Evolutionary conservation across 2,113 vertebrate species (phyloP).

Genomic region (Hiodon alosoides): DNA sequence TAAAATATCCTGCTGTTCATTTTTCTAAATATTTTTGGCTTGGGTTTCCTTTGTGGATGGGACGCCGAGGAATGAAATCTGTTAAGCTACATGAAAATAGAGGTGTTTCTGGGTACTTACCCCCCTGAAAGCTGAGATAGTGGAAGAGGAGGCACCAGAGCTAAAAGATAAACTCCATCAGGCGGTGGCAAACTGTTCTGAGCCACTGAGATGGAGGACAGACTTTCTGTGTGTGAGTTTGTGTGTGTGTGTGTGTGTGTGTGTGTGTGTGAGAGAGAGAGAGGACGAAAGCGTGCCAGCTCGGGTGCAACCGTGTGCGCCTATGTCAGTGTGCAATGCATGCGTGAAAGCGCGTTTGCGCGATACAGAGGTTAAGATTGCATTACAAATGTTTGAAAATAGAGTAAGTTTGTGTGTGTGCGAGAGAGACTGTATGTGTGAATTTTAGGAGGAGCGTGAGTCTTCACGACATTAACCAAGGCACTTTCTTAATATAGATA

Average conservation of each 20-base stretch:
- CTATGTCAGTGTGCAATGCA: no score
- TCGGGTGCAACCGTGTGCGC: no score
- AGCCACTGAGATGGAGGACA: background rate
- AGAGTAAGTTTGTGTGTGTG: conserved; percentile 12
- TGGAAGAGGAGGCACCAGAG: conserved; percentile 20
- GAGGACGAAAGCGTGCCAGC: no score
- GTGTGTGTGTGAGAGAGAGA: no score
- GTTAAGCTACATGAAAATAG: no score
- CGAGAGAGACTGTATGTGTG: background rate
- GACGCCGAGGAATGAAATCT: background rate
- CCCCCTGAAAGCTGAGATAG: conserved; percentile 5
- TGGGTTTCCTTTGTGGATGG: background rate
- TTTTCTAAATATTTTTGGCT: background rate
- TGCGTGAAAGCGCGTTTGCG: conserved; percentile 16
- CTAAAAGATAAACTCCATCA: conserved; percentile 12
- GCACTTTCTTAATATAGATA: conserved; percentile 50
- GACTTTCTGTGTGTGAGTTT: no score
- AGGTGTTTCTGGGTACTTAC: background rate
- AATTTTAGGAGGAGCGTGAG: conserved; percentile 26
- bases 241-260: no score
- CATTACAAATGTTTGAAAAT: background rate
- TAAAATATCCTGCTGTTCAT: background rate
- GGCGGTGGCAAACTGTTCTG: background rate
- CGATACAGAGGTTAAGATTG: conserved; percentile 16
- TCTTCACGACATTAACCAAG: conserved; percentile 35